phyloP scores from a whole-genome alignment of 64 coral and sea anemone genomes.

The Actinia tenebrosa region DNA sequence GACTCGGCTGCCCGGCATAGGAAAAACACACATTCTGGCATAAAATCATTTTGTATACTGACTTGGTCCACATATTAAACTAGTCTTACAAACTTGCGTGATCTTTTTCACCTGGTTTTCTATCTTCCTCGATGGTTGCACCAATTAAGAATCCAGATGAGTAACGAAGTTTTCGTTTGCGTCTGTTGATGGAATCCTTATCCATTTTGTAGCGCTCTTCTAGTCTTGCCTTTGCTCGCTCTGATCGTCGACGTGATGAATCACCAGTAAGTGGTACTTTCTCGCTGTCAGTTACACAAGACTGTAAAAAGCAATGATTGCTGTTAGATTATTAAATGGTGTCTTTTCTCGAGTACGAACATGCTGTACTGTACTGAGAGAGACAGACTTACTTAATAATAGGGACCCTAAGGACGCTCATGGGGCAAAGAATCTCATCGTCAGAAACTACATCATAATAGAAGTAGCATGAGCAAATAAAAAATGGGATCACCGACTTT shows the following conservation, averaged over 20 bases:
- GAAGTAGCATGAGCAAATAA: too few species aligned
- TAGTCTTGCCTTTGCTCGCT: slow-evolving; percentile 60
- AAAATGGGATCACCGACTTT: too few species aligned
- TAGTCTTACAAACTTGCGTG: slow-evolving; percentile 74
- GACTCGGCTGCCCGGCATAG: too few species aligned
- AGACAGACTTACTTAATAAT: too few species aligned
- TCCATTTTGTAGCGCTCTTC: slow-evolving; percentile 85
- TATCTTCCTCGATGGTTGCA: slow-evolving; percentile 58
- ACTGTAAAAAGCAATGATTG: neutral
- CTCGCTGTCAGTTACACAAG: neutral
- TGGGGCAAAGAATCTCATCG: too few species aligned
- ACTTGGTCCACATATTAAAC: too few species aligned
- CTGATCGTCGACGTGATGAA: slow-evolving; percentile 57
- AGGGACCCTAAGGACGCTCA: too few species aligned
- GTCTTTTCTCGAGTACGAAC: too few species aligned
- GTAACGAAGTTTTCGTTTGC: slow-evolving; percentile 73
- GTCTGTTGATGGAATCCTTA: slow-evolving; percentile 54
- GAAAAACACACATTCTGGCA: too few species aligned
- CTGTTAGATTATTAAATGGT: neutral
- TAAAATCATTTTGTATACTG: too few species aligned
- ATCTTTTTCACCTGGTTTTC: slow-evolving; percentile 42
- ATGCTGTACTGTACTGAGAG: too few species aligned
- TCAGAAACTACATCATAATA: too few species aligned
- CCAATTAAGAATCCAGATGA: slow-evolving; percentile 82
- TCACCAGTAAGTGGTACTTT: slow-evolving; percentile 24